Evolutionary conservation across 2,113 vertebrate species (phyloP), one percentile per base, ranked within the genome.

Genomic region (sheep (Ovis aries)): DNA sequence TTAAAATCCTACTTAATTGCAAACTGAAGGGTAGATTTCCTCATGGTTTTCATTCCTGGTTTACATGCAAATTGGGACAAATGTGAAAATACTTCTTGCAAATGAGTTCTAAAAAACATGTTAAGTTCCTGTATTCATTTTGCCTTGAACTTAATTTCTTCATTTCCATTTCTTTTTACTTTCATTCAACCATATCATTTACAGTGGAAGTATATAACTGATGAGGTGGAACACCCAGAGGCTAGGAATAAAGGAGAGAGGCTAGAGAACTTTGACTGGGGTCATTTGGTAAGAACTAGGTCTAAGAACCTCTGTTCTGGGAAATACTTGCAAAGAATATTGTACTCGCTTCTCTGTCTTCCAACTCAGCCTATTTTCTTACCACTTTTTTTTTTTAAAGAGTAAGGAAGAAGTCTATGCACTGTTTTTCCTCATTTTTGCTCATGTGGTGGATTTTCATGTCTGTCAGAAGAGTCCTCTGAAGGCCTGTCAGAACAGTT

Each of bases 141-240:
- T 85, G 82, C n/a, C 43, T 95, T 90, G 55, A 94, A 25, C 8
- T 94, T 40, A 29, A 55, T 93, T 97, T 88, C n/a, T 93, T 93
- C 62, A 85, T 95, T 95, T 95, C 9, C 25, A 64, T 55, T 59
- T 87, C 36, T 91, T 94, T 60, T 9, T 82, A 33, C 43, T 96
- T 93, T 90, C 16, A 85, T 82, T 82, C 36, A 88, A 82, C 36
- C 1, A 25, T 50, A 85, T 85, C 36, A 27, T 87, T 95, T 94
- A 82, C 21, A 81, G 6, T 86, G 14, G 1, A 97, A 85, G 57
- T 57, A 57, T 90, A 82, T 55, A 48, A 52, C 7, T 53, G 36
- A 94, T 86, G 48, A 88, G 90, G 9, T 91, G 7, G 12, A 4
- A 50, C 10, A 86, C 36, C 14, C 14, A 91, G 78, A 86, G 27